Conservation (phyloP, 2,888 invertebrate genomes). For the Leptothorax acervorum region DNA sequence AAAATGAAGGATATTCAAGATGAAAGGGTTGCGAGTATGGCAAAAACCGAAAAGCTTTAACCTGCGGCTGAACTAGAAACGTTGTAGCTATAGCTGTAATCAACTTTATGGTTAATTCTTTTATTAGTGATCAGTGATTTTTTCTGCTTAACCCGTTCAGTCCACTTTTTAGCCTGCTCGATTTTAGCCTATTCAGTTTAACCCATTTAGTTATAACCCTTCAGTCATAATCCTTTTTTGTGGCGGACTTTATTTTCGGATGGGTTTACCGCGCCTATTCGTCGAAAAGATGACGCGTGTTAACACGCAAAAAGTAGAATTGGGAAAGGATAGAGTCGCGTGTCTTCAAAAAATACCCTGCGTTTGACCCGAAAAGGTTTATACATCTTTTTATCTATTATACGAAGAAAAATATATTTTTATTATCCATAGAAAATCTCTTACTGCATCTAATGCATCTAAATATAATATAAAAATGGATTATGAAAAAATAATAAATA, state of each 20-base stretch:
- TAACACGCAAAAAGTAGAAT: conserved; percentile 48
- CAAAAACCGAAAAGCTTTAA: conserved; percentile 70
- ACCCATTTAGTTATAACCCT: conserved; percentile 63
- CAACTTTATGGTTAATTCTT: conserved; percentile 77
- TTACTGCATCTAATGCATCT: neutral
- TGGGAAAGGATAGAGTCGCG: conserved; percentile 58
- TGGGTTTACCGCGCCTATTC: conserved; percentile 66
- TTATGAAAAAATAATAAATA: neutral
- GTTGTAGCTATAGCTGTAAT: conserved; percentile 76
- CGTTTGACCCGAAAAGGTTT: neutral
- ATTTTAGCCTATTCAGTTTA: conserved; percentile 74
- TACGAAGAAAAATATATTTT: neutral
- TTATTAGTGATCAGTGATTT: conserved; percentile 84
- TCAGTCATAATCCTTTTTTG: conserved; percentile 75
- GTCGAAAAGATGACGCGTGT: conserved; percentile 63
- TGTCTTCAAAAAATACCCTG: conserved; percentile 50
- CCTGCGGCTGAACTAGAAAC: conserved; percentile 80
- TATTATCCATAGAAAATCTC: neutral
- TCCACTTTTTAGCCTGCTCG: too few species aligned
- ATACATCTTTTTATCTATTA: neutral
- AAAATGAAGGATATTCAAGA: conserved; percentile 54
- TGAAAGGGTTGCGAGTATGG: conserved; percentile 78
- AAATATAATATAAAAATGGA: neutral
- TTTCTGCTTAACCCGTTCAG: conserved; percentile 82
- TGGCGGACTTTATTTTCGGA: conserved; percentile 56